Conservation (phyloP, 2,113 vertebrate species). For the Pedionomus torquatus region DNA sequence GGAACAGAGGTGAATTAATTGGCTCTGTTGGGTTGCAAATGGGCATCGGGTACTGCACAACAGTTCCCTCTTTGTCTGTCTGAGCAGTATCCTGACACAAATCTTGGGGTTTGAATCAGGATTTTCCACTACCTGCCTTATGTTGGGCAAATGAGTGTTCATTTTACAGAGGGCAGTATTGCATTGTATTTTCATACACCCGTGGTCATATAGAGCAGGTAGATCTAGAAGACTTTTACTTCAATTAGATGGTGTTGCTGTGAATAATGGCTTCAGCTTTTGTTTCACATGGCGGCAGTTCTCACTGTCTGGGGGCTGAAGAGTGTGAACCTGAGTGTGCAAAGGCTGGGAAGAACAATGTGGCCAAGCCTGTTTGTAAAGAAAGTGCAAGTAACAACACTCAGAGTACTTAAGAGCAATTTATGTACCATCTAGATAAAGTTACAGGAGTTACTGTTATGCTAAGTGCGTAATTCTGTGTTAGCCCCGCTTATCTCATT, state of each 20-base stretch:
- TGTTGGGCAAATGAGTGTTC: not conserved
- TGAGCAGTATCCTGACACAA: not conserved
- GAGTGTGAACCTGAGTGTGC: fast-evolving
- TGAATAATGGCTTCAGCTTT: not conserved
- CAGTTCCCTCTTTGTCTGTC: not conserved
- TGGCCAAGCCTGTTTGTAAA: constrained; percentile 2
- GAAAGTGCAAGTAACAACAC: not conserved
- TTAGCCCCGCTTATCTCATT: constrained; percentile 47
- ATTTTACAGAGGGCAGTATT: not conserved
- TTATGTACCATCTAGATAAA: constrained; percentile 50
- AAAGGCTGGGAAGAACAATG: not conserved
- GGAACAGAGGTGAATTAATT: not conserved
- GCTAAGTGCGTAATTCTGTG: constrained; percentile 20
- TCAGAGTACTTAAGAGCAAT: constrained; percentile 19
- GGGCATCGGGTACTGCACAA: not conserved
- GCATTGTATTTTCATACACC: not conserved
- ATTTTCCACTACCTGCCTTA: not conserved
- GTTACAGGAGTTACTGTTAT: constrained; percentile 2
- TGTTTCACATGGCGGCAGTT: not conserved
- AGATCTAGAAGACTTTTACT: not conserved
- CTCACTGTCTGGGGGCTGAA: not conserved
- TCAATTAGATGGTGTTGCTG: not conserved
- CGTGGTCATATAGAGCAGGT: not conserved
- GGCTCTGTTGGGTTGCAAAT: not conserved
- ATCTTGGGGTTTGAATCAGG: not conserved